Evolutionary conservation across 1,140 invertebrate genomes (phyloP).

Genomic region (Drosophila busckii): DNA sequence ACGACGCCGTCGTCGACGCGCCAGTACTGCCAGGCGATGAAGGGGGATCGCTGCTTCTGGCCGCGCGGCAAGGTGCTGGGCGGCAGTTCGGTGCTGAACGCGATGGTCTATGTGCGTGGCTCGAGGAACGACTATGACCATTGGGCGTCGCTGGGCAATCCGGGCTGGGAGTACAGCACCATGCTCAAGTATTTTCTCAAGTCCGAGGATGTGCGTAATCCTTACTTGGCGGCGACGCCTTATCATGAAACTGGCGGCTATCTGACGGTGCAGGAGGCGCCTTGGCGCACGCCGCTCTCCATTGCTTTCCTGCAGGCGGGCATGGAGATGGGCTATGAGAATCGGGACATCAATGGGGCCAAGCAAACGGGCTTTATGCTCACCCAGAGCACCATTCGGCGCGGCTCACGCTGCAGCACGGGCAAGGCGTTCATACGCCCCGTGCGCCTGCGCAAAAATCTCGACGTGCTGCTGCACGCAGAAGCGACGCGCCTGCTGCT

Average conservation of each 20-base stretch:
- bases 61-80: conserved; percentile 93
- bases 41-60: conserved; percentile 91
- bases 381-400: conserved; percentile 90
- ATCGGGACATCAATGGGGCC: conserved; percentile 89
- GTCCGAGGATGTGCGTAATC: conserved; percentile 92
- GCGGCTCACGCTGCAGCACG: conserved; percentile 92
- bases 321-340: conserved; percentile 88
- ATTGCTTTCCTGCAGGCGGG: conserved; percentile 90
- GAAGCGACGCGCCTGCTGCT: conserved; percentile 87
- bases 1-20: conserved; percentile 88
- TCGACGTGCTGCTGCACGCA: conserved; percentile 89
- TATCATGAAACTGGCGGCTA: conserved; percentile 90
- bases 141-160: conserved; percentile 92
- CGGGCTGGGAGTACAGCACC: conserved; percentile 93
- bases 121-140: conserved; percentile 94
- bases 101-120: conserved; percentile 96
- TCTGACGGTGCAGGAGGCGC: conserved; percentile 90
- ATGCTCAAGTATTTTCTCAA: conserved; percentile 94
- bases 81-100: conserved; percentile 96
- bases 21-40: conserved; percentile 90
- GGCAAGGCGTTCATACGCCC: conserved; percentile 93
- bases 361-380: conserved; percentile 92
- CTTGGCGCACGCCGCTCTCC: conserved; percentile 89
- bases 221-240: conserved; percentile 85
- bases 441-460: conserved; percentile 86